phyloP scores from a whole-genome alignment of 2,888 invertebrate genomes.

The Listrodromus nycthemerus region DNA sequence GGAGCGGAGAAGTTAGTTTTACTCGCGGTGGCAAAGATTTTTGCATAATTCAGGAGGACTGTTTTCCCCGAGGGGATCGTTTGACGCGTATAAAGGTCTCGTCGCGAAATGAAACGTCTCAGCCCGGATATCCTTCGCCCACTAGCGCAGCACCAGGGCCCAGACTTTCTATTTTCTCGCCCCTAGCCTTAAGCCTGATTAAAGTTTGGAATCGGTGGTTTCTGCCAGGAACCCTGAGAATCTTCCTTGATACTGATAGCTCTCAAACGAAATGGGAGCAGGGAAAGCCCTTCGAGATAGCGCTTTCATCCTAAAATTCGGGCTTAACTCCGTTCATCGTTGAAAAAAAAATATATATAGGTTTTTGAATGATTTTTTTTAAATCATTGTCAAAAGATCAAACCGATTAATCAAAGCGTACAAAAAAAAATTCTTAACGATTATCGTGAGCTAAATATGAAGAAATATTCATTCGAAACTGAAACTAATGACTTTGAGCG shows the following conservation, averaged over 20 bases:
- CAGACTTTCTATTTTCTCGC: conserved; percentile 24
- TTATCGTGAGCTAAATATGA: not conserved
- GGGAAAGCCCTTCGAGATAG: not conserved
- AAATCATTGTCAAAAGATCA: not conserved
- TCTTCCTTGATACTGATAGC: conserved; percentile 16
- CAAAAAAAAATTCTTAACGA: not conserved
- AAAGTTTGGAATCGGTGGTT: conserved; percentile 64
- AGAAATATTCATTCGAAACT: not conserved
- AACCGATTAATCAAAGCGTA: not conserved
- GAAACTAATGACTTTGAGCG: not conserved
- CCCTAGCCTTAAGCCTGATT: conserved; percentile 62
- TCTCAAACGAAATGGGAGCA: conserved; percentile 2
- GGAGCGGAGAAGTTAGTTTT: conserved; percentile 21
- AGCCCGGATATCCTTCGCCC: conserved; percentile 61
- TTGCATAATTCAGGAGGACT: conserved; percentile 69
- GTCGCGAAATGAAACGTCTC: conserved; percentile 62
- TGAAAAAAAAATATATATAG: too few relatives aligned
- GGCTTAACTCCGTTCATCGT: not conserved
- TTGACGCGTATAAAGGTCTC: conserved; percentile 60
- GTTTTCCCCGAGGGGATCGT: conserved; percentile 63
- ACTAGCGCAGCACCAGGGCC: not conserved
- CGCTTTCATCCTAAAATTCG: conserved; percentile 16
- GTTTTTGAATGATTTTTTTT: too few relatives aligned
- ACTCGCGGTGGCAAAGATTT: conserved; percentile 57
- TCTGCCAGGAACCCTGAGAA: not conserved